Evolutionary conservation across 2,888 invertebrate genomes (phyloP).

Genomic region (Dorcus hopei): DNA sequence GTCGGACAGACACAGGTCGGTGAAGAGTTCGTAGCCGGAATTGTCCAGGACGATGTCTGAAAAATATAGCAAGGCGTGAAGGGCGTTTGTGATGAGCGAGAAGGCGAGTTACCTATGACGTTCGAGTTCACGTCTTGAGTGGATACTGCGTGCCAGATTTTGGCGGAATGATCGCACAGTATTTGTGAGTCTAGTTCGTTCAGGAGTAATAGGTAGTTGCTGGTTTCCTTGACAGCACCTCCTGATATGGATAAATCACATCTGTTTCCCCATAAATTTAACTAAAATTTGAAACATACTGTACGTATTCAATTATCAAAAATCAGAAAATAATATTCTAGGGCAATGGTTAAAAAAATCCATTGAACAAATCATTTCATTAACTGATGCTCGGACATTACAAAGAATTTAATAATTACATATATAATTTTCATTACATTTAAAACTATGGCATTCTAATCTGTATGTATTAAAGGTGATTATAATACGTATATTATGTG

Average conservation of each 20-base stretch:
- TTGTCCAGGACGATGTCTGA: slow-evolving; percentile 86
- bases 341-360: too few species aligned
- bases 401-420: too few species aligned
- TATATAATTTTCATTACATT: too few species aligned
- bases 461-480: too few species aligned
- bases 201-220: slow-evolving; percentile 56
- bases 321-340: neutral
- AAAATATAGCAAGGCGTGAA: slow-evolving; percentile 1
- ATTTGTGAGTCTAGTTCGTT: slow-evolving; percentile 57
- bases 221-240: slow-evolving; percentile 62
- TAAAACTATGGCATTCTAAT: too few species aligned
- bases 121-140: slow-evolving; percentile 23
- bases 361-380: too few species aligned
- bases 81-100: too few species aligned
- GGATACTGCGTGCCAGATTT: slow-evolving; percentile 52
- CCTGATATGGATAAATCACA: slow-evolving; percentile 86
- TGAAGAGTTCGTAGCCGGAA: slow-evolving; percentile 87
- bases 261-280: slow-evolving; percentile 92
- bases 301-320: neutral
- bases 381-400: too few species aligned
- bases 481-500: too few species aligned
- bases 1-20: slow-evolving; percentile 84
- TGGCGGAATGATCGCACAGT: slow-evolving; percentile 59
- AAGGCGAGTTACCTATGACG: slow-evolving; percentile 21
- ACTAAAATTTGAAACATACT: slow-evolving; percentile 45